These are phyloP conservation scores for Bagarius yarrelli DNA, from an alignment of 2,113 vertebrate species.

Conservation along the genomic window DNA sequence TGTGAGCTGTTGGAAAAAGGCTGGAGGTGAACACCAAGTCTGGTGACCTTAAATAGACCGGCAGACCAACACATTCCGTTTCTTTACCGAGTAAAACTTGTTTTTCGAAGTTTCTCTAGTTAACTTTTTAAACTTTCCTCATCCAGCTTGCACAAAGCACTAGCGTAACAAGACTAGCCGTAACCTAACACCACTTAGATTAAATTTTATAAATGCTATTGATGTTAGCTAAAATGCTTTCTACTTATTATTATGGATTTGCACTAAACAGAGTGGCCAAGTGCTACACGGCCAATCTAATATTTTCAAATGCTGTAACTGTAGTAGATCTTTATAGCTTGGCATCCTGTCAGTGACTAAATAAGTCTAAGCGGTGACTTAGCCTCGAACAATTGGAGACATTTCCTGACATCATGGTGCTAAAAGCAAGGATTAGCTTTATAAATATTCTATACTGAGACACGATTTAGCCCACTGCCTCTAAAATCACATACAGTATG, in stretches of 20 bases:
- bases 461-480: neutral
- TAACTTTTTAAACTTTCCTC: neutral
- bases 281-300: neutral
- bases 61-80: neutral
- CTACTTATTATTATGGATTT: neutral
- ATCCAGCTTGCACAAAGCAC: neutral
- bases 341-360: neutral
- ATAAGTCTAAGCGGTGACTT: neutral
- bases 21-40: constrained; percentile 13
- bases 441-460: neutral
- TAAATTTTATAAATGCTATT: neutral
- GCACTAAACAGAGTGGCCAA: neutral
- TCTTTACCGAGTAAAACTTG: neutral
- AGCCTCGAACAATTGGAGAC: too few species aligned
- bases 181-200: neutral
- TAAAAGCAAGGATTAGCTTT: neutral
- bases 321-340: neutral
- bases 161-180: neutral
- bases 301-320: constrained; percentile 3
- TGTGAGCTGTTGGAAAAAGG: neutral
- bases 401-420: neutral
- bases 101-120: neutral
- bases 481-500: too few species aligned
- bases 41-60: constrained; percentile 6
- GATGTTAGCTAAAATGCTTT: neutral